Base-by-base conservation (phyloP, 2,113 vertebrate genomes). In the Alces alces region DNA sequence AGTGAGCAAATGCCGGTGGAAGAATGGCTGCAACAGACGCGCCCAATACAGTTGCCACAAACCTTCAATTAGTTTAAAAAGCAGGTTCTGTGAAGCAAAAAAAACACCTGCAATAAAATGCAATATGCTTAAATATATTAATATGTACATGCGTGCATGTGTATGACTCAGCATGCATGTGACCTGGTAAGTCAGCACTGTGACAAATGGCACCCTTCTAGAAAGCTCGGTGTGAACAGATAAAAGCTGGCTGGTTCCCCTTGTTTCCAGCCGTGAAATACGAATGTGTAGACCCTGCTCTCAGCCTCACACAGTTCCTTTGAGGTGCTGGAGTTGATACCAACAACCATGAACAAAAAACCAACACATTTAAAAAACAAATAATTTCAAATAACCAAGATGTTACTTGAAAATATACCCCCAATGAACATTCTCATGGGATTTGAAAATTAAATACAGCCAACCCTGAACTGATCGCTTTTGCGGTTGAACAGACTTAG, bases 241-340 rank as follows among this genome's bases (percentile, higher is more conserved):
- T 7, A 23, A 19, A 30, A 39, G 52, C 28, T 11, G 45, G 52
- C 28, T 7, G 19, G 14, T 2, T 27, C 27, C 30, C n/a, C 14
- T 7, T 25, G n/a, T 2, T 50, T 39, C 39, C 13, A 25, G 61
- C 30, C 33, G 7, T 36, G 76, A 64, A 30, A 12, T 1, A 30
- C 0, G 25, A 16, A 11, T 0, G 1, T 2, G 27, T 7, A 3
- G 28, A 39, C 85, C 30, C 7, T 61, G 57, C n/a, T n/a, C 6
- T 14, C 23, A 19, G 60, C 36, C 84, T 70, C 52, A 23, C 33
- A 60, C 16, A 43, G 86, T 28, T 43, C 28, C 33, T 45, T 3
- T 12, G 10, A 7, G 2, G 4, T 0, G 7, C 3, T 5, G 7
- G 58, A 52, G 54, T 28, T 39, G 54, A 54, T 6, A n/a, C 2